phyloP scores from a whole-genome alignment of 2,797 vertebrate genomes.

The Pipistrellus kuhlii region DNA sequence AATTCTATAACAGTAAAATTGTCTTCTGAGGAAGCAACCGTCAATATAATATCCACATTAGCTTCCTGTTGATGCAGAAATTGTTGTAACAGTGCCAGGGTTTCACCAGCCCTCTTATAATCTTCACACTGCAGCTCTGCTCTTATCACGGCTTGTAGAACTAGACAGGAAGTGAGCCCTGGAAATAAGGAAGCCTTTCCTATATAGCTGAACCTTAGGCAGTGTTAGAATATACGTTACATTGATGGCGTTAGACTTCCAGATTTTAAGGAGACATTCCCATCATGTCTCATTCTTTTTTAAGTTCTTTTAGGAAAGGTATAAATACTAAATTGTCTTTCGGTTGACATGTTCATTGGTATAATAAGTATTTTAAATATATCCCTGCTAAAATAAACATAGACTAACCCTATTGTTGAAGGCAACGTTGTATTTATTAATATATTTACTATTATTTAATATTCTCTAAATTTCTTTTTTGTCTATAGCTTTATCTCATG shows the following conservation, averaged over 20 bases:
- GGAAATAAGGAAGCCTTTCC: conserved; percentile 88
- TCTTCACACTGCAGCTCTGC: conserved; percentile 87
- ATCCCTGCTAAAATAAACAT: conserved; percentile 64
- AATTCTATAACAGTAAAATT: conserved; percentile 85
- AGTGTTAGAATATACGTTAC: conserved; percentile 83
- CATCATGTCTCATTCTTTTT: conserved; percentile 58
- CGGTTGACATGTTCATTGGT: conserved; percentile 19
- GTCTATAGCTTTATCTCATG: conserved; percentile 59
- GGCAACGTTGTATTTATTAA: conserved; percentile 57
- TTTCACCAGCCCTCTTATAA: conserved; percentile 84
- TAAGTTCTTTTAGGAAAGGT: conserved; percentile 53
- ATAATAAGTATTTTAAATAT: conserved; percentile 46
- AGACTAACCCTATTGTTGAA: conserved; percentile 7
- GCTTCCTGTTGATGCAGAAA: conserved; percentile 90
- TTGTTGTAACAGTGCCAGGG: conserved; percentile 86
- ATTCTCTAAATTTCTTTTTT: conserved; percentile 55
- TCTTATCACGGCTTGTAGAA: conserved; percentile 87
- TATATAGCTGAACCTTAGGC: conserved; percentile 83
- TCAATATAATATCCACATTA: conserved; percentile 88
- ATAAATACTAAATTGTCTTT: conserved; percentile 68
- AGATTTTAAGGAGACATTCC: conserved; percentile 79
- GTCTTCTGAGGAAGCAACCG: conserved; percentile 88
- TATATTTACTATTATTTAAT: conserved; percentile 66
- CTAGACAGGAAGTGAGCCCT: conserved; percentile 88
- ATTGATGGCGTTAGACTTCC: conserved; percentile 78